phyloP scores from a whole-genome alignment of 2,113 vertebrate species.

The Pungitius pungitius region DNA sequence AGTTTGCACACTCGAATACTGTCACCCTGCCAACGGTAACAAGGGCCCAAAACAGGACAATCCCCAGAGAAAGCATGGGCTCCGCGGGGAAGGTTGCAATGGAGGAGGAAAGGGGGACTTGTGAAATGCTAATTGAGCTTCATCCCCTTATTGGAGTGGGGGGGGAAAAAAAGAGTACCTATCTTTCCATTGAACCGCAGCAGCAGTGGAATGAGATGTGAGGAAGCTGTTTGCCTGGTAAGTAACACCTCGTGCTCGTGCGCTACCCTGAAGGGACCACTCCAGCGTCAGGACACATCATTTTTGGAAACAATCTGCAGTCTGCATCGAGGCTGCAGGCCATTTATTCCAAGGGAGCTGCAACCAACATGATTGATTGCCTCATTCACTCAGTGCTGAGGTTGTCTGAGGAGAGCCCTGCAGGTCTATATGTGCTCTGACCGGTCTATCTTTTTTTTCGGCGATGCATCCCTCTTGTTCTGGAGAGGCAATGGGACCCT shows the following conservation, averaged over 20 bases:
- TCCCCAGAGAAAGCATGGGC: constrained; percentile 88
- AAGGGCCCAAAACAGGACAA: constrained; percentile 95
- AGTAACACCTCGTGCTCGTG: constrained; percentile 71
- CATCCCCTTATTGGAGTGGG: constrained; percentile 88
- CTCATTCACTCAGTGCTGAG: constrained; percentile 52
- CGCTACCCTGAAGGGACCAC: constrained; percentile 28
- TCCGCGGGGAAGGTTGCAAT: constrained; percentile 88
- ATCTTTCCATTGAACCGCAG: constrained; percentile 76
- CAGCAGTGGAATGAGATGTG: constrained; percentile 72
- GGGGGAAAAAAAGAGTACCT: constrained; percentile 82
- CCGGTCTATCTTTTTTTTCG: constrained; percentile 63
- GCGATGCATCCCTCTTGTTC: constrained; percentile 61
- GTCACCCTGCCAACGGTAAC: constrained; percentile 99
- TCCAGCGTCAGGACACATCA: constrained; percentile 22
- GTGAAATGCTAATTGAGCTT: constrained; percentile 98
- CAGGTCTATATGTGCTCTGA: constrained; percentile 53
- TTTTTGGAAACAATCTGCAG: constrained; percentile 2
- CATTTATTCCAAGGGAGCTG: constrained; percentile 48
- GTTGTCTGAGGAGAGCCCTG: constrained; percentile 59
- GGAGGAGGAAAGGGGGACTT: constrained; percentile 88
- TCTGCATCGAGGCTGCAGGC: constrained; percentile 34
- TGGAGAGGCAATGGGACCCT: constrained; percentile 78
- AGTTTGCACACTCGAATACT: constrained; percentile 99
- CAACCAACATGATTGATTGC: constrained; percentile 59
- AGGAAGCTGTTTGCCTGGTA: constrained; percentile 70